Evolutionary conservation across 2,797 vertebrate genomes (phyloP).

Genomic region (Xerus rutilus): DNA sequence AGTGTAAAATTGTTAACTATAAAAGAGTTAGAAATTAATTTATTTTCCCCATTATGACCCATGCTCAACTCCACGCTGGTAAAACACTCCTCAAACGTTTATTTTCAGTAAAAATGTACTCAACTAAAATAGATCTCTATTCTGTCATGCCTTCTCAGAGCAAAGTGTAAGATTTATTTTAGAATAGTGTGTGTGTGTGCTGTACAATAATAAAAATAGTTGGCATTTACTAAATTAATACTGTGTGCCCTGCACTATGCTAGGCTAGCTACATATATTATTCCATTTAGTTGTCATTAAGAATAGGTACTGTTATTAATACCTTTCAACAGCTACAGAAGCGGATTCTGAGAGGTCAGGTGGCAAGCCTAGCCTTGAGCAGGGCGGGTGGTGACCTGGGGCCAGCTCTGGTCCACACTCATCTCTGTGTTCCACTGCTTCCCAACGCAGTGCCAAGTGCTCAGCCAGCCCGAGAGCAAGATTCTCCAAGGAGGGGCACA

Average conservation of each 20-base stretch:
- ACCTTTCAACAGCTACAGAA: not conserved
- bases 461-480: not conserved
- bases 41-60: not conserved
- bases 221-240: not conserved
- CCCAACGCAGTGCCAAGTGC: not conserved
- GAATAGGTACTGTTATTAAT: not conserved
- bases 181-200: not conserved
- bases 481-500: not conserved
- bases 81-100: not conserved
- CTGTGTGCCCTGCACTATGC: not conserved
- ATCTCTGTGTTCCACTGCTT: not conserved
- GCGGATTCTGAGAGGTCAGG: not conserved
- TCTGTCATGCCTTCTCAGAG: not conserved
- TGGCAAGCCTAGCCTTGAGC: not conserved
- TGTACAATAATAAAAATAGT: conserved; percentile 19
- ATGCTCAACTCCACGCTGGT: not conserved
- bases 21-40: not conserved
- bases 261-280: not conserved
- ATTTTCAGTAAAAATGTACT: not conserved
- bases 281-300: not conserved
- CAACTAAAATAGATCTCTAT: not conserved
- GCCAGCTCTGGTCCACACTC: not conserved
- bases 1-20: not conserved
- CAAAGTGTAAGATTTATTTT: not conserved
- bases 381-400: too few species aligned